Base-by-base conservation (phyloP, 1,140 invertebrate genomes). In the Zaprionus tsacasi region DNA sequence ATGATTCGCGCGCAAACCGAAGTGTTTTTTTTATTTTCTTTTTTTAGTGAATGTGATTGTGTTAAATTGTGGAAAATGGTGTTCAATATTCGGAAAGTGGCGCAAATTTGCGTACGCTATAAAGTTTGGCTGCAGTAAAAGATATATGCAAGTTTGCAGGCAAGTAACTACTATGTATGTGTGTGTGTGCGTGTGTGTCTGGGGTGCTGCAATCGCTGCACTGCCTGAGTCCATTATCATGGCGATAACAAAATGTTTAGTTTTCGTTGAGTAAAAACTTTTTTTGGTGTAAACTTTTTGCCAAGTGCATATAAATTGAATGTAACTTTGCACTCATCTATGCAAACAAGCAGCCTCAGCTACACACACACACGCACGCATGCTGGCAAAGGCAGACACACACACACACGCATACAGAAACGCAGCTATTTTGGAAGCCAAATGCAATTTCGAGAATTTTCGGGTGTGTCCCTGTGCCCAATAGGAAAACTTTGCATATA, bases 241-340 rank as follows among this genome's bases (percentile, higher is more conserved):
- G 55, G 81, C 83, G 80, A 87, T 87, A 87, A 87, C 83, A 88
- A 89, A 87, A 87, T 87, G 80, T 87, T 87, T 87, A 88, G 83
- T 83, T 87, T 87, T 82, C 85, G 83, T 77, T 78, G 68, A 79
- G 85, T 69, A 76, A 33, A 61, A 86, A 82, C 66, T 74, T 82
- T 78, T 76, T 78, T 71, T 63, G 70, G 67, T 80, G 77, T 78
- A 87, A 87, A 87, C 83, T 87, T 87, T 87, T 89, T 88, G 77
- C 74, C 74, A 88, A 87, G 85, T 87, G 83, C 83, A 87, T 78
- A 81, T 88, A 87, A 87, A 88, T 83, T 87, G 80, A 88, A 80
- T 88, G 80, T 83, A 88, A 87, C 83, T 87, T 87, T 87, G 80
- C 83, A 87, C 83, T 87, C 74, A 76, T 83, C 73, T 83, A 81